Conservation (phyloP, 2,888 invertebrate genomes). For the Vanessa cardui region DNA sequence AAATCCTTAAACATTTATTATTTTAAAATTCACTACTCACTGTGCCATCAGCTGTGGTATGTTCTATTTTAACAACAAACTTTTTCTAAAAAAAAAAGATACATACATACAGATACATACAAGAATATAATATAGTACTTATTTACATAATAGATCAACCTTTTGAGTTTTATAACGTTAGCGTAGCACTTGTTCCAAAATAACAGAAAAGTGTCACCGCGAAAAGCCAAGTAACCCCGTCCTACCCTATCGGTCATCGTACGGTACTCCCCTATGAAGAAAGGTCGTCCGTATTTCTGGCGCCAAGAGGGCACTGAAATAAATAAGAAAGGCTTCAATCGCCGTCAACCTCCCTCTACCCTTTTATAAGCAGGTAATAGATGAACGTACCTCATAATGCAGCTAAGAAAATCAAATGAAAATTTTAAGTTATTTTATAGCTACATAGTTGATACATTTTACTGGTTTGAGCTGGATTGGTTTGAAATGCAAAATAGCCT, state of each 20-base stretch:
- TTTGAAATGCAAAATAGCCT: too few relatives aligned
- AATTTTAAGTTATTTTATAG: not conserved
- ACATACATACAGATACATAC: too few relatives aligned
- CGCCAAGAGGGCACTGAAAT: conserved; percentile 69
- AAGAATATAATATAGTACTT: not conserved
- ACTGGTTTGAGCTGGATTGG: too few relatives aligned
- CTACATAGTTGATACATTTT: not conserved
- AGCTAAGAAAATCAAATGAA: conserved; percentile 27
- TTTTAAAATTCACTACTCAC: too few relatives aligned
- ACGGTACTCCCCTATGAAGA: conserved; percentile 53
- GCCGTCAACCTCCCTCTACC: conserved; percentile 71
- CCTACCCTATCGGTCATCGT: conserved; percentile 71
- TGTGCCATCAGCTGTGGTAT: too few relatives aligned
- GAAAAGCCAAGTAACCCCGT: conserved; percentile 45
- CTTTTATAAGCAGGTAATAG: conserved; percentile 77
- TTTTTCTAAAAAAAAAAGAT: too few relatives aligned
- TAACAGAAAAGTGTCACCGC: conserved; percentile 41
- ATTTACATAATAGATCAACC: not conserved
- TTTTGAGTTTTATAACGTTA: conserved; percentile 8
- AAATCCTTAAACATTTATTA: too few relatives aligned
- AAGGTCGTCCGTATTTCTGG: conserved; percentile 68
- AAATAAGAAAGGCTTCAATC: conserved; percentile 76
- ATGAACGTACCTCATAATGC: conserved; percentile 62
- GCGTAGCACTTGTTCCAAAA: conserved; percentile 27
- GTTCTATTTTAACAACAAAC: too few relatives aligned